These are phyloP conservation scores for Microdon myrmicae DNA, from an alignment of 2,888 invertebrate genomes.

Conservation along the genomic window DNA sequence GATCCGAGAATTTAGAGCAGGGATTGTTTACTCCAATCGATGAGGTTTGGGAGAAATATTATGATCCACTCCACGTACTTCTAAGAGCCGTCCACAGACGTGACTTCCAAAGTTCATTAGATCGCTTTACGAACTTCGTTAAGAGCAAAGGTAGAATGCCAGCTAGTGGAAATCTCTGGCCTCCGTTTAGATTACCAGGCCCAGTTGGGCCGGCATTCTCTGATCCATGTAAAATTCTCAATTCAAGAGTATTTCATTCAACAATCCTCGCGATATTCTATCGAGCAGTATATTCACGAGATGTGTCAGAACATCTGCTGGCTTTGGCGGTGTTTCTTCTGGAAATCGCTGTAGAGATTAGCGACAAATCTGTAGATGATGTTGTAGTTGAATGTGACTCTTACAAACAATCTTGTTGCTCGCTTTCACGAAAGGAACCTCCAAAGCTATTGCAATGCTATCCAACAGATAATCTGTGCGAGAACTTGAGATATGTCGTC, in stretches of 20 bases:
- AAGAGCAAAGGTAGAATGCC: constrained; percentile 72
- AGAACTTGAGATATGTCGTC: constrained; percentile 79
- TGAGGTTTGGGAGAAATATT: constrained; percentile 90
- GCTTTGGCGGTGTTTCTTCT: constrained; percentile 87
- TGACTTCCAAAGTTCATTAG: constrained; percentile 94
- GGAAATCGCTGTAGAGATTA: constrained; percentile 77
- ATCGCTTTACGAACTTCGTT: constrained; percentile 86
- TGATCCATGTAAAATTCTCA: constrained; percentile 71
- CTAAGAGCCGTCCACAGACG: constrained; percentile 89
- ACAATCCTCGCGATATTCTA: constrained; percentile 82
- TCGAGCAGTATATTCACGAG: constrained; percentile 81
- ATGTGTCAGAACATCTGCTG: constrained; percentile 87
- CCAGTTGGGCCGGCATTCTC: constrained; percentile 73
- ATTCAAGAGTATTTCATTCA: constrained; percentile 66
- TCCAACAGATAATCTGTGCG: constrained; percentile 77
- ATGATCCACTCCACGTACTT: constrained; percentile 93
- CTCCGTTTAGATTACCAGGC: constrained; percentile 81
- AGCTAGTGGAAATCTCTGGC: constrained; percentile 76
- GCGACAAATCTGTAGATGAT: constrained; percentile 52
- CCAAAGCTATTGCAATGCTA: constrained; percentile 73
- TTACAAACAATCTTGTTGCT: constrained; percentile 56
- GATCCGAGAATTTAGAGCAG: constrained; percentile 84
- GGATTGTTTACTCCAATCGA: constrained; percentile 88
- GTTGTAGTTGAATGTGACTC: constrained; percentile 61
- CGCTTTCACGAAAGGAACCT: constrained; percentile 61